phyloP scores from a whole-genome alignment of 2,888 invertebrate genomes.

The Polia nebulosa region DNA sequence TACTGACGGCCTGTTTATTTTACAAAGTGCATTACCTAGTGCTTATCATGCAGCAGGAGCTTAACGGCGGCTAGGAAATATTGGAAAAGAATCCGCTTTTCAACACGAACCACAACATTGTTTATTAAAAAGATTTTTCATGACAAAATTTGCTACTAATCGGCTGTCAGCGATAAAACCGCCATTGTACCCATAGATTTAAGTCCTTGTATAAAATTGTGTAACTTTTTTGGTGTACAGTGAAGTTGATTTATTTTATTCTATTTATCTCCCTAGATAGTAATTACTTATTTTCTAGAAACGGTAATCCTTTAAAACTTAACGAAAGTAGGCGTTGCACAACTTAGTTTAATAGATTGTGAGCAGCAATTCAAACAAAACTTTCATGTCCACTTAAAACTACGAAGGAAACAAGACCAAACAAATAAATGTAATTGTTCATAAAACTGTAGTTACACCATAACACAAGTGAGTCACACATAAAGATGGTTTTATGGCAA shows the following conservation, averaged over 20 bases:
- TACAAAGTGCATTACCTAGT: slow-evolving; percentile 21
- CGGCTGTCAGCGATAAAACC: no score
- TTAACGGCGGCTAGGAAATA: neutral
- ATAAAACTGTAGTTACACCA: slow-evolving; percentile 12
- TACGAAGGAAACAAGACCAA: slow-evolving; percentile 1
- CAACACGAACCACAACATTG: neutral
- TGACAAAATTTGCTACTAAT: no score
- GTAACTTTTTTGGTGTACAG: no score
- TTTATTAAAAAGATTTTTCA: neutral
- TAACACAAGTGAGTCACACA: slow-evolving; percentile 30
- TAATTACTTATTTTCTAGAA: neutral
- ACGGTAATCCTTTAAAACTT: neutral
- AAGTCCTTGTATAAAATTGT: no score
- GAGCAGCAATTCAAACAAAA: neutral
- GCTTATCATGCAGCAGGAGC: neutral
- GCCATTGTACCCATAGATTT: no score
- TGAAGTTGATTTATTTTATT: no score
- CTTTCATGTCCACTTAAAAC: neutral
- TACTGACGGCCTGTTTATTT: neutral
- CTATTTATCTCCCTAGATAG: neutral
- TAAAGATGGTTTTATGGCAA: slow-evolving; percentile 38
- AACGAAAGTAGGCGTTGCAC: neutral
- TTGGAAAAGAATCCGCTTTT: neutral
- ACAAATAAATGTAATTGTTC: slow-evolving; percentile 21
- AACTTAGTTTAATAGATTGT: neutral